Base-by-base conservation (phyloP, 2,113 vertebrate genomes). In the Oreocharis arfaki region DNA sequence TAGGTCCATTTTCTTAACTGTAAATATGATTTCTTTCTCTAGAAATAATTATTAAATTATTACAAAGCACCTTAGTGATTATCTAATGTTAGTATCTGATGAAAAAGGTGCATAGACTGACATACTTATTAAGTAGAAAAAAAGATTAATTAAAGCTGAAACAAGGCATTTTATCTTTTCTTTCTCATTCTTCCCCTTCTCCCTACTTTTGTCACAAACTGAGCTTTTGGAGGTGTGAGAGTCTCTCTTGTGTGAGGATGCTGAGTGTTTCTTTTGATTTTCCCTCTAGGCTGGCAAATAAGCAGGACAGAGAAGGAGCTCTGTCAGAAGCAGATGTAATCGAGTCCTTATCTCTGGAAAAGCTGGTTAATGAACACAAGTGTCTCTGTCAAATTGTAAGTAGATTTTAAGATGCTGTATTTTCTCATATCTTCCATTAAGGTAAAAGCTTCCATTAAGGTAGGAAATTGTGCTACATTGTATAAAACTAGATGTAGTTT, bases 331-430 rank as follows among this genome's bases (percentile, higher is more conserved):
- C 98, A 9, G 99, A 99, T 97, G 98, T 99, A 76, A 98, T 99
- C 1, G 99, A 99, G 93, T 98, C 96, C 95, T 98, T 99, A 26
- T 99, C 99, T n/a, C 94, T 99, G 70, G 99, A 99, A 96, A 99
- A 99, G 94, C 97, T 99, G 64, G 99, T 99, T 79, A 99, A 99
- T 68, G 98, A 99, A 84, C 98, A 99, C 97, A 99, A 99, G 97
- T 99, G 99, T 97, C 98, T 98, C 4, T 99, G 99, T 98, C 99
- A 99, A 92, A 99, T 99, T 90, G 99, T 99, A 97, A 98, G 99
- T 99, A 91, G 57, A 41, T 64, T 60, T 71, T 57, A 61, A 59
- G 60, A 26, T 49, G 24, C 23, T 81, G 5, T 5, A 12, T 86
- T 89, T 89, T 89, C 33, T 63, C 33, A 7, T 35, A 13, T 39